phyloP scores from a whole-genome alignment of 2,113 vertebrate species.

The Cheirogaleus medius region DNA sequence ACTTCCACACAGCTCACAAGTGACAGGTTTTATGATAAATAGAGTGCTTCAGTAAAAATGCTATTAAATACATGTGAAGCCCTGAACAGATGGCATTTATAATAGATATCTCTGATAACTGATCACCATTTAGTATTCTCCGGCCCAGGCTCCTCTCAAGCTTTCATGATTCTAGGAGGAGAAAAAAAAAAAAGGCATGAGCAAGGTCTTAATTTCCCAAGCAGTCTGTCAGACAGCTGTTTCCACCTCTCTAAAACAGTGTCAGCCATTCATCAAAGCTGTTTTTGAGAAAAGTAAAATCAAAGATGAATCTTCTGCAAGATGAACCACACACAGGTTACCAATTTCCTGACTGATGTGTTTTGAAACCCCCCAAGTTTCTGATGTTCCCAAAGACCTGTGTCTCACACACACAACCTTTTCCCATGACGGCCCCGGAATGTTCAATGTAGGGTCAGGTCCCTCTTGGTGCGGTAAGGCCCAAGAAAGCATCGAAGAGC shows the following conservation, averaged over 20 bases:
- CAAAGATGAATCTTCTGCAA: conserved; percentile 31
- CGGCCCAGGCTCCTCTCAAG: conserved; percentile 33
- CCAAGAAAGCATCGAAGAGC: neutral
- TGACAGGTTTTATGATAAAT: conserved; percentile 72
- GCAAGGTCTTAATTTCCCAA: conserved; percentile 64
- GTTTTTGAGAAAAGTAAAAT: conserved; percentile 12
- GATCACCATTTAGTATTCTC: conserved; percentile 66
- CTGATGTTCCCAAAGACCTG: neutral
- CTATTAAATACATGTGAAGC: conserved; percentile 64
- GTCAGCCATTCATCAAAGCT: conserved; percentile 42
- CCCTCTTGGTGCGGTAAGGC: neutral
- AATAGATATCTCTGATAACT: conserved; percentile 68
- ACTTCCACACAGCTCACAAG: conserved; percentile 57
- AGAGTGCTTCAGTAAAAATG: conserved; percentile 63
- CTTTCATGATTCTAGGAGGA: conserved; percentile 11
- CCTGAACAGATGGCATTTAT: conserved; percentile 72
- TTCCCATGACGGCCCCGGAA: neutral
- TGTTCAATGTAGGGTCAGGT: neutral
- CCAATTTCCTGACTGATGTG: neutral
- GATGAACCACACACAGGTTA: neutral
- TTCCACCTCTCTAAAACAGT: neutral
- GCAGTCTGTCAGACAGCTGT: conserved; percentile 58
- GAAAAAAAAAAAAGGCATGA: neutral
- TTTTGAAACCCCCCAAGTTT: neutral
- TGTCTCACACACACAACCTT: neutral